Evolutionary conservation across 2,888 invertebrate genomes (phyloP).

Genomic region (Argyra leucocephala): DNA sequence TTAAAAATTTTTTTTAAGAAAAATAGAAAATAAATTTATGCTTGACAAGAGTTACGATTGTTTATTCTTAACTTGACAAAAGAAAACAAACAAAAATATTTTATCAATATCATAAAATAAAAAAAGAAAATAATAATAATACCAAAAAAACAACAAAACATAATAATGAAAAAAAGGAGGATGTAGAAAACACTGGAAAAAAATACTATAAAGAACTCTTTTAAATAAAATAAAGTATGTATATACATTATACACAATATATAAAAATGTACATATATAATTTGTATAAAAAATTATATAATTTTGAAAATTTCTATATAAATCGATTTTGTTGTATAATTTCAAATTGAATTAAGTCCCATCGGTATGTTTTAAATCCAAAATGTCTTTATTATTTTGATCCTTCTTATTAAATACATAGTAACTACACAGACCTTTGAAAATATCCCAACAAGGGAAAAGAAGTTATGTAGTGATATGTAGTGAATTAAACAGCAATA

Average conservation of each 20-base stretch:
- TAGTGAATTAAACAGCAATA: too few relatives aligned
- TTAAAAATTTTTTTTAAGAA: background rate
- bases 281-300: too few relatives aligned
- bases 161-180: background rate
- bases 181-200: background rate
- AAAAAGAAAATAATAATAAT: background rate
- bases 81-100: background rate
- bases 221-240: background rate
- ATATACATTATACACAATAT: too few relatives aligned
- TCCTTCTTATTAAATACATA: too few relatives aligned
- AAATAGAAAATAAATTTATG: background rate
- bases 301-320: background rate
- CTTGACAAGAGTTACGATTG: constrained; percentile 1
- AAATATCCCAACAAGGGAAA: too few relatives aligned
- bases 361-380: background rate
- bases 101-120: too few relatives aligned
- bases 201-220: background rate
- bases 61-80: background rate
- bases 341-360: background rate
- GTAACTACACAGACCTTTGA: too few relatives aligned
- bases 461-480: too few relatives aligned
- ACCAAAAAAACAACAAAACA: background rate
- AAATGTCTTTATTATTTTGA: too few relatives aligned
- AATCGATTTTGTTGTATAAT: background rate
- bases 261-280: too few relatives aligned